Evolutionary conservation across 2,797 vertebrate genomes (phyloP), one percentile per base, ranked within the genome.

Genomic region (Gadopsis marmoratus): DNA sequence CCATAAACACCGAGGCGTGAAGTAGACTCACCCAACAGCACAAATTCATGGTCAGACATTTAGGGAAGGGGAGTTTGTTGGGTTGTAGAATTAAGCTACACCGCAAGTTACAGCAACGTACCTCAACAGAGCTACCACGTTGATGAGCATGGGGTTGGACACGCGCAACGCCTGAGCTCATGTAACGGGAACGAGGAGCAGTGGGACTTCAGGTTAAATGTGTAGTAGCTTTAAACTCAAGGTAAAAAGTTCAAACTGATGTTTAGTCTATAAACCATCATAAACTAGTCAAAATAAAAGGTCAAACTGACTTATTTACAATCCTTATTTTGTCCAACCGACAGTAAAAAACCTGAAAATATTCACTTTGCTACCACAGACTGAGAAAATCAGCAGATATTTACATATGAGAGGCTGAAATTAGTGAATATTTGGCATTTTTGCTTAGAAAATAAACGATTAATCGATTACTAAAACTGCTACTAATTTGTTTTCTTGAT

Each of bases 31-130:
- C 43, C 58, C 59, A 55, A 19, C 62, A 78, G 58, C 70, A 86
- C 84, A 92, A 87, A 84, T 89, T 86, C 88, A 88, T 81, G 81
- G 87, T 83, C 86, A 82, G 82, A 74, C 73, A 60, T 81, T 76
- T 26, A 59, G 37, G 21, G 21, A 19, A 51, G 33, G 39, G n/a
- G 3, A 3, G 39, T 43, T 76, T 39, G 39, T 41, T 41, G 9
- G 37, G 7, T 58, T 39, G 8, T 33, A 48, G 23, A 60, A 23
- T 56, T 7, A 55, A 35, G 29, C 10, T 16, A 14, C 5, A 50
- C 7, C 45, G 11, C 8, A 5, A 23, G 17, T 61, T 53, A 37
- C 54, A 35, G 68, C 35, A 5, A n/a, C 54, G 29, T 29, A 14
- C 33, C 51, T 59, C 16, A 43, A 53, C 45, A 11, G 48, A 65